phyloP scores from a whole-genome alignment of 2,113 vertebrate genomes.

The Zapornia atra region DNA sequence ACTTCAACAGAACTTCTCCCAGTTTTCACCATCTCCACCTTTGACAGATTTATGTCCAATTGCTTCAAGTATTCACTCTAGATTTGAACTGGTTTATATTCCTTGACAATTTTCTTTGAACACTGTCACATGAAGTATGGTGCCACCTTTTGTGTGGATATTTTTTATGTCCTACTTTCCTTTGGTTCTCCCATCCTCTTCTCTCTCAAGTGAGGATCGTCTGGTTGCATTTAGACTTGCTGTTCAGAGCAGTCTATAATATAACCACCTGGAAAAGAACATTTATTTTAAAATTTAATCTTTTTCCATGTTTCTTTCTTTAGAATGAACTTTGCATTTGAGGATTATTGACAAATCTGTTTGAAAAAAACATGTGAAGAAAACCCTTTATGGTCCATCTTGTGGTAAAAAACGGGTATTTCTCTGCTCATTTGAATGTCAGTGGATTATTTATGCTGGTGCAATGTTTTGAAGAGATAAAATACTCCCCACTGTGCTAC shows the following conservation, averaged over 20 bases:
- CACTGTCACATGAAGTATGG: neutral
- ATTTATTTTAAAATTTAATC: neutral
- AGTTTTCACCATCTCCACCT: neutral
- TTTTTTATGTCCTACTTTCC: neutral
- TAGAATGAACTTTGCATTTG: neutral
- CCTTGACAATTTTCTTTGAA: neutral
- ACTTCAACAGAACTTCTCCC: neutral
- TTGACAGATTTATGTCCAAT: neutral
- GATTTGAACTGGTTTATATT: neutral
- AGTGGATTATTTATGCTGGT: constrained; percentile 63
- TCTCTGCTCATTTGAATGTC: constrained; percentile 69
- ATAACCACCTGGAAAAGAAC: neutral
- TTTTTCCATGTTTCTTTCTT: neutral
- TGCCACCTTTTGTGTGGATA: neutral
- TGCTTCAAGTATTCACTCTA: neutral
- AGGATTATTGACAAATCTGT: constrained; percentile 50
- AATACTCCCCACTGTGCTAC: constrained; percentile 72
- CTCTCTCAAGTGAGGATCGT: neutral
- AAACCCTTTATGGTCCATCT: constrained; percentile 60
- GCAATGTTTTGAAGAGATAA: constrained; percentile 72
- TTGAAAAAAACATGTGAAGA: neutral
- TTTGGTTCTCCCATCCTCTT: neutral
- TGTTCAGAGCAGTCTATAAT: neutral
- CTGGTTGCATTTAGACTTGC: neutral
- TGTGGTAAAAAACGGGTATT: constrained; percentile 27